Conservation (phyloP, 1,140 invertebrate species). For the Amphibalanus amphitrite region DNA sequence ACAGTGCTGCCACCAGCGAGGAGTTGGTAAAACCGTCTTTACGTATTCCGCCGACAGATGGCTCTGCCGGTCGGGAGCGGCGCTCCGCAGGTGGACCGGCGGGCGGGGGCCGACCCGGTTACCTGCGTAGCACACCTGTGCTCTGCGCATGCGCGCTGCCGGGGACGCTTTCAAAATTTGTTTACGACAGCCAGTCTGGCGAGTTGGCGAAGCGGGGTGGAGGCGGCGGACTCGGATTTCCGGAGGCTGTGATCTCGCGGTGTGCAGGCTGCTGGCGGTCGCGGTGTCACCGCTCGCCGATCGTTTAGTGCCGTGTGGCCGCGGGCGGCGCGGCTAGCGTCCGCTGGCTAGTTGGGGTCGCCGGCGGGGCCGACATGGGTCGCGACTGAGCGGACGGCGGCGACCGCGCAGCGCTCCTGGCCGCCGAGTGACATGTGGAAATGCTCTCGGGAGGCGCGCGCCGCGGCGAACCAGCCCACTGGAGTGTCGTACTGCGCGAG, state of each 20-base stretch:
- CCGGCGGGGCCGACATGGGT: not conserved
- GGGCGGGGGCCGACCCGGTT: conserved; percentile 5
- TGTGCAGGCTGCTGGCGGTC: not conserved
- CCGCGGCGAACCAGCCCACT: not conserved
- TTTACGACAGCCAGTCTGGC: conserved; percentile 2
- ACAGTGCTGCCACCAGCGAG: no score
- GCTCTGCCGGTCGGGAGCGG: not conserved
- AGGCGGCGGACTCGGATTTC: not conserved
- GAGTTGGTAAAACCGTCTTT: no score
- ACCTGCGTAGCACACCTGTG: not conserved
- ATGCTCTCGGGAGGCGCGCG: not conserved
- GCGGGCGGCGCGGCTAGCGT: not conserved
- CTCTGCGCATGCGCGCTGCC: not conserved
- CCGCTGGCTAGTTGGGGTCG: not conserved
- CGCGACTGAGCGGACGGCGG: not conserved
- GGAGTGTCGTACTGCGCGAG: not conserved
- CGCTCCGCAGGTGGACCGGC: not conserved
- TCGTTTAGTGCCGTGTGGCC: not conserved
- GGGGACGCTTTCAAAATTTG: not conserved
- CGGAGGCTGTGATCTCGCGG: not conserved
- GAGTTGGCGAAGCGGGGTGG: not conserved
- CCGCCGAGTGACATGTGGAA: no score
- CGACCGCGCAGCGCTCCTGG: not conserved
- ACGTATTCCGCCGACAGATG: not conserved
- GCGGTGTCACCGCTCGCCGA: not conserved